Conservation (phyloP, 2,113 vertebrate species). For the Irena cyanogastra region DNA sequence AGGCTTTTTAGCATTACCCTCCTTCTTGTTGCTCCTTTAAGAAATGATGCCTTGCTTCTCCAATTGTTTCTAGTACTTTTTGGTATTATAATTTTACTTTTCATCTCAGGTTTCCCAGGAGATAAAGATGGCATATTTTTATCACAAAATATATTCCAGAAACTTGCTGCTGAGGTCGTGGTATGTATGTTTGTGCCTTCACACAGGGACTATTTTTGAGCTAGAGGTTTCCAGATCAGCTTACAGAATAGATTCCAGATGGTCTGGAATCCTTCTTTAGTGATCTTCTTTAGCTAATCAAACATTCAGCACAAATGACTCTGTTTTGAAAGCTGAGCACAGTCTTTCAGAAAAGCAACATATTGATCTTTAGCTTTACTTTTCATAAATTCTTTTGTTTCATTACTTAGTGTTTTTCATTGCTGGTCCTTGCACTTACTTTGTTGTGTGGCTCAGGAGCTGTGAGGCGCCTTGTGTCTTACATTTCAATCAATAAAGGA, state of each 20-base stretch:
- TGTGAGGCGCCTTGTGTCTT: background rate
- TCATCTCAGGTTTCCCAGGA: background rate
- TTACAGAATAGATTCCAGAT: conserved; percentile 65
- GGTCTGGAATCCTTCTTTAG: conserved; percentile 62
- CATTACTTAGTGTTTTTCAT: background rate
- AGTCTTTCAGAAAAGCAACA: conserved; percentile 39
- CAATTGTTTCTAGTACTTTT: background rate
- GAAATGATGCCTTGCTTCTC: background rate
- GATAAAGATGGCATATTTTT: background rate
- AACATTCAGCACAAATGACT: conserved; percentile 54
- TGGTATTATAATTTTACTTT: background rate
- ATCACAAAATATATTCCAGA: background rate
- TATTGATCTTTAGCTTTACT: conserved; percentile 52
- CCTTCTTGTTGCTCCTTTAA: background rate
- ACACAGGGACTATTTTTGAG: conserved; percentile 9
- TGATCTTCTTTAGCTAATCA: conserved; percentile 64
- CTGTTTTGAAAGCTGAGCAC: conserved; percentile 28
- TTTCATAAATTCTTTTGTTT: background rate
- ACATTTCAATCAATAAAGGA: background rate
- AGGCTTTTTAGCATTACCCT: background rate
- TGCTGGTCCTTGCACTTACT: background rate
- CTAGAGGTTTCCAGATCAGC: conserved; percentile 34
- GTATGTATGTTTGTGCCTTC: background rate
- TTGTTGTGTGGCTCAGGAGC: background rate
- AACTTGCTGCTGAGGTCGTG: background rate